Base-by-base conservation (phyloP, 2,888 invertebrate species). In the Hipparchia sbordonii region DNA sequence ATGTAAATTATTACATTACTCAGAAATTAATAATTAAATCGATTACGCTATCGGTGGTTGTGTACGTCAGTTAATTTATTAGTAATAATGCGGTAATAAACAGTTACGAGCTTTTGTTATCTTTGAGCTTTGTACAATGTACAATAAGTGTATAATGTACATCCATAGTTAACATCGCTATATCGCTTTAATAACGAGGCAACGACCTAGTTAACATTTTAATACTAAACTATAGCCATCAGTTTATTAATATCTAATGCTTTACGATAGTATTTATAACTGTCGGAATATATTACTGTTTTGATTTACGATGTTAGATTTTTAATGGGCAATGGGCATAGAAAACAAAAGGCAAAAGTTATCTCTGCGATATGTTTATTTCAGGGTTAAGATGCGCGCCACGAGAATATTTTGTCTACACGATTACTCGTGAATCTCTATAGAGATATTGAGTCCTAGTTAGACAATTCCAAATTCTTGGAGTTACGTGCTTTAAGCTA, bases 21-120 rank as follows among this genome's bases (percentile, higher is more conserved):
- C 39, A 59, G 59, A 67, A 67, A 67, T 67, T 67, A 56, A 59
- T 67, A 59, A 67, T 67, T 67, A 59, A 23, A 48, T 48, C 6
- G 48, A 67, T 67, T 67, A 59, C 59, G 33, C 48, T 59, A 67
- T 67, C 57, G 59, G 57, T 23, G 45, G 57, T 13, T 10, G 12
- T 59, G 46, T 59, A 45, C 48, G 57, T 67, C 46, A 12, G 45
- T 57, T 67, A 59, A 67, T 48, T 67, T 57, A 67, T 67, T 68
- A 23, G 23, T 23, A 51, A 60, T 51, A 68, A 60, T 33, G 51
- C 48, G 57, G 57, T 46, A 65, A 65, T 65, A 65, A 65, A 65
- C 51, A 7, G 52, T 65, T 52, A 65, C 52, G 65, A 65, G 52
- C 65, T 52, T 62, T 51, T 51, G 51, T 65, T 65, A 65, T 65